A percentile compares a stretch with the other conserved stretches of the same genome.
These are phyloP conservation scores for Aptenodytes forsteri DNA, from an alignment of 2,113 vertebrate species.

Conservation along the genomic window DNA sequence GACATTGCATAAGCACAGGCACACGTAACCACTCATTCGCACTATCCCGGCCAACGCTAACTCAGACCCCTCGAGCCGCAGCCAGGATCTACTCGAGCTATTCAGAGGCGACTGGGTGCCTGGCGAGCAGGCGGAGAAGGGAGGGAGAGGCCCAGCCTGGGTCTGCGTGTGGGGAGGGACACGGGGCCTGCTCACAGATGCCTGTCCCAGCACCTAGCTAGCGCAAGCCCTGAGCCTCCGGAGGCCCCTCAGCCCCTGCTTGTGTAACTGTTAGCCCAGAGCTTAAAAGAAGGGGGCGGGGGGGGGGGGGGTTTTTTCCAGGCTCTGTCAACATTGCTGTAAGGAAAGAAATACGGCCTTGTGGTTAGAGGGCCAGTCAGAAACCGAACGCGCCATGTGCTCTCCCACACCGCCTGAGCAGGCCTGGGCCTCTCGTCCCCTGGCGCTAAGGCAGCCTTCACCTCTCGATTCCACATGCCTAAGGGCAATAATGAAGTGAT, in stretches of 20 bases:
- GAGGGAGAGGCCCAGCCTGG: neutral
- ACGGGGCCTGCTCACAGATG: rapidly evolving
- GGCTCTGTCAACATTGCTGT: neutral
- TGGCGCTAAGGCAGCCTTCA: neutral
- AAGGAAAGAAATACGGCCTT: neutral
- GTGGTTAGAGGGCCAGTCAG: neutral
- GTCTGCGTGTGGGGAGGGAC: neutral
- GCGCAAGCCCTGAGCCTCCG: rapidly evolving
- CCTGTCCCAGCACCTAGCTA: neutral
- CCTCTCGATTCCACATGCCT: rapidly evolving
- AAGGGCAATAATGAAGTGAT: rapidly evolving
- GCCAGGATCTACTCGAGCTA: neutral
- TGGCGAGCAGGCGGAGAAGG: rapidly evolving
- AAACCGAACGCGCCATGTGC: rapidly evolving
- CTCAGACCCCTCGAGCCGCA: neutral
- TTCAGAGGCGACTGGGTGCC: neutral
- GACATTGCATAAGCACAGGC: conserved; percentile 36
- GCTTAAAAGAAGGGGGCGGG: neutral
- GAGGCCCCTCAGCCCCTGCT: neutral
- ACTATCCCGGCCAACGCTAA: rapidly evolving
- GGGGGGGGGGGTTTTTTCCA: neutral
- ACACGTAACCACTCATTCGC: neutral
- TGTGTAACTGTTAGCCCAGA: neutral
- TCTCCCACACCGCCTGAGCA: rapidly evolving
- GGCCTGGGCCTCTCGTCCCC: rapidly evolving